Base-by-base conservation (phyloP, 2,113 vertebrate species). In the Gracilinanus agilis region DNA sequence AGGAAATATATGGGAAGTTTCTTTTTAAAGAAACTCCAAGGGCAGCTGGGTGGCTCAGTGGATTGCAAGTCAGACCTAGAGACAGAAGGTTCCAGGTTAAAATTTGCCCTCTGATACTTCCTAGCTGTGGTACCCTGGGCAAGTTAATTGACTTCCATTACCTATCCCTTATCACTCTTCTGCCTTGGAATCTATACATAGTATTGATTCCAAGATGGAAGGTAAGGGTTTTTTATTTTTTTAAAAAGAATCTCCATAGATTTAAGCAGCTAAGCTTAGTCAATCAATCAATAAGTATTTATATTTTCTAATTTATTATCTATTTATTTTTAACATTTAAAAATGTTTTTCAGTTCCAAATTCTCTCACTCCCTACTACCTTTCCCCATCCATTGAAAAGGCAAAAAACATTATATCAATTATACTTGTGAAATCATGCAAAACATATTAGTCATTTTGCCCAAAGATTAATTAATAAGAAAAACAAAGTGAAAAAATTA, bases 1-100 rank as follows among this genome's bases (percentile, higher is more conserved):
- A 96, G 88, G n/a, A 44, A 3, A 53, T 49, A 92, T 94, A 92
- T 3, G 54, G 4, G n/a, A 44, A 95, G 53, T 27, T 88, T 55
- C 34, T 7, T 21, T 83, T 83, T 40, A 40, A 83, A 83, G 67
- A 83, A 40, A 40, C 16, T 21, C n/a, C 16, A 21, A 5, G 49
- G 49, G n/a, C n/a, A n/a, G n/a, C n/a, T n/a, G n/a, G n/a, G n/a
- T n/a, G n/a, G n/a, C n/a, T n/a, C n/a, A n/a, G n/a, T n/a, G n/a
- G n/a, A n/a, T n/a, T n/a, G n/a, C n/a, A n/a, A n/a, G n/a, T n/a
- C n/a, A n/a, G n/a, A n/a, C n/a, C n/a, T n/a, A n/a, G n/a, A n/a
- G n/a, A n/a, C n/a, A n/a, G n/a, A n/a, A n/a, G n/a, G n/a, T n/a
- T n/a, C n/a, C n/a, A n/a, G n/a, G n/a, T n/a, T n/a, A n/a, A n/a